A percentile compares a stretch with the other conserved stretches of the same genome.
These are phyloP conservation scores for Hydrotaea diabolus DNA, from an alignment of 2,888 invertebrate species.

Conservation along the genomic window DNA sequence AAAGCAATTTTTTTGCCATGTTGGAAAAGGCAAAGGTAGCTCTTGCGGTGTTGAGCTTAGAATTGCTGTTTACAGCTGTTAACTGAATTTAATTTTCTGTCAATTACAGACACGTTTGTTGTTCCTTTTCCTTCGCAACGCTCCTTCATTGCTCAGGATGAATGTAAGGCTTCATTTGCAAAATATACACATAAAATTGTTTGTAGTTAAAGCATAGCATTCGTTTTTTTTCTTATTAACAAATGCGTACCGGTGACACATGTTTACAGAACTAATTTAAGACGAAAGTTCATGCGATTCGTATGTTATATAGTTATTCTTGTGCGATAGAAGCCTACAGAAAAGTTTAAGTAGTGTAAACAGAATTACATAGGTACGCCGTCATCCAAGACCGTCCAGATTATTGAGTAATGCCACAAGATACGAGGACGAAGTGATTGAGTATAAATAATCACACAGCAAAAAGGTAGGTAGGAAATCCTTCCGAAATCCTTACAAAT, in stretches of 20 bases:
- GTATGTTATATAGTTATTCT: too few relatives aligned
- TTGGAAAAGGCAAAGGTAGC: neutral
- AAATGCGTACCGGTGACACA: neutral
- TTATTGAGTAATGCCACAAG: too few relatives aligned
- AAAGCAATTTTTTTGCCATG: neutral
- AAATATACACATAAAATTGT: neutral
- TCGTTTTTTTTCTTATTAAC: neutral
- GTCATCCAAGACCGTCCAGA: too few relatives aligned
- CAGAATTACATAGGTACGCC: too few relatives aligned
- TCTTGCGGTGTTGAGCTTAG: neutral
- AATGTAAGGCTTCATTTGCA: neutral
- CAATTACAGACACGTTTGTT: conserved; percentile 27
- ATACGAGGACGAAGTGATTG: too few relatives aligned
- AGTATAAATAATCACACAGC: too few relatives aligned
- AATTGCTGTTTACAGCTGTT: conserved; percentile 25
- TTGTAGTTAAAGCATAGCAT: neutral
- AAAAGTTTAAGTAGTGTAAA: too few relatives aligned
- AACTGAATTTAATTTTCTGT: conserved; percentile 25
- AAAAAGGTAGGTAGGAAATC: too few relatives aligned
- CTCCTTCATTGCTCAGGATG: neutral
- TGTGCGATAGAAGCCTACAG: too few relatives aligned
- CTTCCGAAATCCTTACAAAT: too few relatives aligned
- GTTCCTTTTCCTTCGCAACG: neutral
- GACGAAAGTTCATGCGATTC: neutral
- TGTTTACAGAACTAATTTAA: too few relatives aligned